These are phyloP conservation scores for Falco cherrug DNA, from an alignment of 2,797 vertebrate genomes.

Conservation along the genomic window DNA sequence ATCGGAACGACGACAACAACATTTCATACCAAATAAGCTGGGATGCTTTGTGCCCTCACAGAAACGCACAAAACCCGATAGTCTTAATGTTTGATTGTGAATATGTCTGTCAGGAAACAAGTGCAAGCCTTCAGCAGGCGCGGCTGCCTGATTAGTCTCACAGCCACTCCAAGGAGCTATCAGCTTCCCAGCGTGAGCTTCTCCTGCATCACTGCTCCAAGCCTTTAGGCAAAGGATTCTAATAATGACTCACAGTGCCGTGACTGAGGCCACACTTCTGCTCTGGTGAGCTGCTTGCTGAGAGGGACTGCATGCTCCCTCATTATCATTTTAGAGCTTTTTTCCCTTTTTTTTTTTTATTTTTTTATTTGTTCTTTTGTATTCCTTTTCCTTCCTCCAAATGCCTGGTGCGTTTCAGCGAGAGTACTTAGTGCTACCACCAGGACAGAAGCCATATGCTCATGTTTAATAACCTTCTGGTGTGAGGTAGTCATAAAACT, in stretches of 20 bases:
- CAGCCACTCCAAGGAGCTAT: constrained; percentile 78
- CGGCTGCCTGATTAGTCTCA: constrained; percentile 83
- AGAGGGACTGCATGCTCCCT: constrained; percentile 61
- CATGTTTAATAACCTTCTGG: constrained; percentile 37
- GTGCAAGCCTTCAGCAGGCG: constrained; percentile 48
- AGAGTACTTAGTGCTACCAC: constrained; percentile 42
- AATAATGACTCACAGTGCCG: constrained; percentile 74
- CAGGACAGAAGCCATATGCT: constrained; percentile 58
- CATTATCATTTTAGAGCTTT: constrained; percentile 67
- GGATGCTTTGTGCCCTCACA: neutral
- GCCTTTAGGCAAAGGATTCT: constrained; percentile 74
- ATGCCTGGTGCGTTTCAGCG: constrained; percentile 16
- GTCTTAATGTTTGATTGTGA: constrained; percentile 60
- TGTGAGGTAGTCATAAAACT: neutral
- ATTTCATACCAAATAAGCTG: constrained; percentile 6
- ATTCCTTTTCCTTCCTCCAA: constrained; percentile 68
- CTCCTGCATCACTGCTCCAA: constrained; percentile 72
- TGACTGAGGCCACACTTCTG: constrained; percentile 74
- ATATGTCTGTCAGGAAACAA: constrained; percentile 66
- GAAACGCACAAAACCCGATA: neutral
- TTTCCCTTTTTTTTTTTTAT: neutral
- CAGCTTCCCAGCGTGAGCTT: constrained; percentile 81
- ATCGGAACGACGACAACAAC: neutral
- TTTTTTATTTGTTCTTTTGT: constrained; percentile 59
- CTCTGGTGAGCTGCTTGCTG: constrained; percentile 72